Base-by-base conservation (phyloP, 2,888 invertebrate genomes). In the Acleris cristana region DNA sequence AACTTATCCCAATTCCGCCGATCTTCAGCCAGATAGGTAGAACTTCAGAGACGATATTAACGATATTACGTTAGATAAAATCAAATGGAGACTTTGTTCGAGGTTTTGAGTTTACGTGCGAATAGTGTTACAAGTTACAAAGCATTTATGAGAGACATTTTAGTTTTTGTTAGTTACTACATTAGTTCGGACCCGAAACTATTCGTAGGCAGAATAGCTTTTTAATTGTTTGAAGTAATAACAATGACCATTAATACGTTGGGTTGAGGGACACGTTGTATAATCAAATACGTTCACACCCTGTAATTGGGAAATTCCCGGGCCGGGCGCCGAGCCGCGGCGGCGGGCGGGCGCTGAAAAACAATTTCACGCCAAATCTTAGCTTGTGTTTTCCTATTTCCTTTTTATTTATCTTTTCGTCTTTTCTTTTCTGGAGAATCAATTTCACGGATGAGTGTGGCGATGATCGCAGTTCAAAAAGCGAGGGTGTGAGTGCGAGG, bases 361-460 rank as follows among this genome's bases (percentile, higher is more conserved):
- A 92, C 92, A 92, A 92, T 92, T 92, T 92, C 92, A 92, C 92
- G 92, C 92, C 92, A 92, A 92, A 92, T 92, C 92, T 92, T 92
- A 91, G 90, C 90, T 89, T 89, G 91, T 92, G 92, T 92, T 92
- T 92, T 92, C 90, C 90, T 92, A 92, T 92, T 92, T 92, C 91
- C 90, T 90, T 92, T 91, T 92, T 92, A 92, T 92, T 92, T 92
- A 92, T 92, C 90, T 91, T 91, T 91, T 87, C 89, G 90, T 91
- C 88, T 91, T 91, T 91, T 90, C 90, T 91, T 91, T 90, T 85
- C 88, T 85, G 86, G 87, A 86, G 91, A 92, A 92, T 92, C 92
- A 92, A 92, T 92, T 92, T 92, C 92, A 92, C 92, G 92, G 92
- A 89, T 92, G 92, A 92, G 89, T 82, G 90, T 92, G 83, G 87